Conservation (phyloP, 2,797 vertebrate species). For the Dromococcyx pavoninus region DNA sequence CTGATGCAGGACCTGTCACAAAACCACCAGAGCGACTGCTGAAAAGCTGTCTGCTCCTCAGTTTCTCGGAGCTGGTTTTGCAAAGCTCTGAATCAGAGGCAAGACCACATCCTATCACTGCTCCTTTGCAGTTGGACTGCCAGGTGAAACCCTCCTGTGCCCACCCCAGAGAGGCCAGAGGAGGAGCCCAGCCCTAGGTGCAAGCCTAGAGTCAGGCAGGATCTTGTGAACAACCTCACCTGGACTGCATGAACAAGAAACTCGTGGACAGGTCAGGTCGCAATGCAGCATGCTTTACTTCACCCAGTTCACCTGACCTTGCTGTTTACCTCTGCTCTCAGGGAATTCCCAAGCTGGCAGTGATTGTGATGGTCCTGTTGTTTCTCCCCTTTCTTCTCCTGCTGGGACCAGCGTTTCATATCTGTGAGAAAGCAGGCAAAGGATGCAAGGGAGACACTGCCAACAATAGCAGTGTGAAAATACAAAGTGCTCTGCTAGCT, state of each 20-base stretch:
- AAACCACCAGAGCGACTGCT: neutral
- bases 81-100: neutral
- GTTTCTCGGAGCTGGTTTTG: neutral
- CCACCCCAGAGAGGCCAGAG: neutral
- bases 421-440: neutral
- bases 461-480: neutral
- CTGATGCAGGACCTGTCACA: neutral
- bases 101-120: neutral
- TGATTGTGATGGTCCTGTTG: neutral
- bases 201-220: neutral
- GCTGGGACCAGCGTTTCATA: neutral
- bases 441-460: neutral
- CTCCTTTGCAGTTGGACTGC: neutral
- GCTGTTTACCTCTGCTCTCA: neutral
- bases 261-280: neutral
- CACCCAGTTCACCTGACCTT: neutral
- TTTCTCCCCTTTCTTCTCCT: neutral
- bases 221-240: neutral
- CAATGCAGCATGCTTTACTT: neutral
- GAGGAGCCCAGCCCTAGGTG: accelerated
- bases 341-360: neutral
- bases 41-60: neutral
- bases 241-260: neutral
- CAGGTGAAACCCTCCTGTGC: neutral
- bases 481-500: neutral